These are phyloP conservation scores for Pseudopodoces humilis DNA, from an alignment of 2,113 vertebrate genomes.

Conservation along the genomic window DNA sequence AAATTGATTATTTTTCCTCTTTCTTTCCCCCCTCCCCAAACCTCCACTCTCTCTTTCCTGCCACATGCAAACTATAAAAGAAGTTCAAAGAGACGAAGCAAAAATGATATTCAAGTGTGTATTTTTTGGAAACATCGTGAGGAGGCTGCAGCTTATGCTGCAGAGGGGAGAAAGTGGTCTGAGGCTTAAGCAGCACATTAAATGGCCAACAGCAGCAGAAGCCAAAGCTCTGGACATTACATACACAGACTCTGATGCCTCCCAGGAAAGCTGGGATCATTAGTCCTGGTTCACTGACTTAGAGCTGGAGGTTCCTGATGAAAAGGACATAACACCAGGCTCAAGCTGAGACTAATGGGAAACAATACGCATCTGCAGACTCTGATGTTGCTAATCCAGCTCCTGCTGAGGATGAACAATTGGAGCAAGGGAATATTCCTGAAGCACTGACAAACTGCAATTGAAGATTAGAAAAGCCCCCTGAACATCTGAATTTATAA, in stretches of 20 bases:
- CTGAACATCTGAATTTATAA: constrained; percentile 54
- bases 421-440: constrained; percentile 58
- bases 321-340: constrained; percentile 63
- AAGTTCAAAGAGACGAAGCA: neutral
- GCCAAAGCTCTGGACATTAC: constrained; percentile 44
- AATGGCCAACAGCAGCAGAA: constrained; percentile 27
- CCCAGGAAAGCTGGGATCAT: constrained; percentile 65
- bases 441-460: constrained; percentile 57
- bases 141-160: neutral
- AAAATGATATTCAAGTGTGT: constrained; percentile 10
- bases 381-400: constrained; percentile 67
- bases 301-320: constrained; percentile 55
- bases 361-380: constrained; percentile 68
- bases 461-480: constrained; percentile 57
- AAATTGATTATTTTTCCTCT: neutral
- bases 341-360: constrained; percentile 70
- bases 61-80: neutral
- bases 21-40: accelerated
- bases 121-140: constrained; percentile 11
- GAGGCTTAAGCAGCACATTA: constrained; percentile 42
- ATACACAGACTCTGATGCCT: constrained; percentile 23
- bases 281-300: constrained; percentile 69
- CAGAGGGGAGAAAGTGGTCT: constrained; percentile 18
- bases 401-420: constrained; percentile 63
- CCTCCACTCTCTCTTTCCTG: neutral